phyloP scores from a whole-genome alignment of 2,113 vertebrate species.

The Bubo scandiacus region DNA sequence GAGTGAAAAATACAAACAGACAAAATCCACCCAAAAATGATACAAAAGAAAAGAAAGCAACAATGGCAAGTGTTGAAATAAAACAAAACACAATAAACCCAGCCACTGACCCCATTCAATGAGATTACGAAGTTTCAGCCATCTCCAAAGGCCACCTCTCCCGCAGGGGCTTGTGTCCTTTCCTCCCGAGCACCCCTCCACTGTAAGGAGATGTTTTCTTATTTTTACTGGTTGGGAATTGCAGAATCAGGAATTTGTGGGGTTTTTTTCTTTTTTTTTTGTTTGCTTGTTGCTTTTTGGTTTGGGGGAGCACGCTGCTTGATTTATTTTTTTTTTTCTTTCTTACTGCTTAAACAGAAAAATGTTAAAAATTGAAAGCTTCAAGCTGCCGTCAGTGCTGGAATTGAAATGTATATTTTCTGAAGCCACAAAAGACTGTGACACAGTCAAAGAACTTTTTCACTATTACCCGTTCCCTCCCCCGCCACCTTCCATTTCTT shows the following conservation, averaged over 20 bases:
- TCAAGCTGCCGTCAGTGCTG: slow-evolving; percentile 58
- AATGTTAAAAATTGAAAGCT: slow-evolving; percentile 58
- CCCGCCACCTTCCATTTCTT: slow-evolving; percentile 72
- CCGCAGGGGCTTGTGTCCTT: not conserved
- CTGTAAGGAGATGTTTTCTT: not conserved
- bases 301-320: not conserved
- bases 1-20: not conserved
- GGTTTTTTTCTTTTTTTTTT: not conserved
- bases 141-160: slow-evolving; percentile 17
- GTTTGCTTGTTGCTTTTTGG: slow-evolving; percentile 11
- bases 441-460: slow-evolving; percentile 44
- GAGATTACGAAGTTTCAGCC: slow-evolving; percentile 6
- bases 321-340: not conserved
- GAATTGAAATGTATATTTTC: slow-evolving; percentile 33
- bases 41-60: not conserved
- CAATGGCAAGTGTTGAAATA: slow-evolving; percentile 48
- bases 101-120: slow-evolving; percentile 21
- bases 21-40: slow-evolving; percentile 4
- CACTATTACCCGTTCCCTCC: slow-evolving; percentile 52
- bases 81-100: slow-evolving; percentile 25
- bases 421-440: slow-evolving; percentile 50
- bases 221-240: not conserved
- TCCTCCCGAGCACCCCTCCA: not conserved
- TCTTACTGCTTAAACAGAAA: slow-evolving; percentile 32
- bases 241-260: not conserved